Base-by-base conservation (phyloP, 2,113 vertebrate species). In the Rhadina sibilatrix region DNA sequence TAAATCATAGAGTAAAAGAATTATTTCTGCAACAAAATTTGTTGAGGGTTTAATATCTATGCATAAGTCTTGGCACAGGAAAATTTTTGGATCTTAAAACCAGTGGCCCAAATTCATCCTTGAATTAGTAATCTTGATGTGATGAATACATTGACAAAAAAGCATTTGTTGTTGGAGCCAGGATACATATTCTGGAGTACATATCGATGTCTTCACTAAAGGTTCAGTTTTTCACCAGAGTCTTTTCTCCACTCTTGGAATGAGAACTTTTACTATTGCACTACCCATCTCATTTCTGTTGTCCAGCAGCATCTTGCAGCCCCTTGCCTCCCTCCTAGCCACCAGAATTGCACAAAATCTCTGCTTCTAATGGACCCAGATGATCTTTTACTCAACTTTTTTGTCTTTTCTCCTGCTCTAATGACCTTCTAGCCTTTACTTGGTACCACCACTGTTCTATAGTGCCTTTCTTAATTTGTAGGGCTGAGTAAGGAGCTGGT, bases 381-480 rank as follows among this genome's bases (percentile, higher is more conserved):
- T 31, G 2, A 47, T 78, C 17, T 81, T 77, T 56, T 38, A 46
- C 30, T 54, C 0, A 0, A 21, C 14, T 54, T 47, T 54, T 6
- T 24, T 33, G 22, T n/a, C 49, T 37, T 69, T 7, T 6, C 23
- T 61, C 22, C 23, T 66, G 25, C 23, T 75, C 15, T 25, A 49
- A 5, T 2, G 3, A 15, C 11, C 12, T 11, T 59, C 9, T 22
- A 57, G 18, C 2, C 24, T 83, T 15, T 30, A 61, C 50, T 50
- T 46, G 21, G 30, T 14, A 60, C 10, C 0, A 1, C 8, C 1
- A 0, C 11, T 71, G 5, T 60, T 71, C 49, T 56, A 65, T 12
- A 8, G 18, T 19, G 44, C 8, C 35, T 64, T 50, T 72, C 53
- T 71, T 84, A 81, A 81, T 33, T 21, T 56, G 20, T 47, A 10